Evolutionary conservation across 2,113 vertebrate species (phyloP), one percentile per base, ranked within the genome.

Genomic region (Perca flavescens): DNA sequence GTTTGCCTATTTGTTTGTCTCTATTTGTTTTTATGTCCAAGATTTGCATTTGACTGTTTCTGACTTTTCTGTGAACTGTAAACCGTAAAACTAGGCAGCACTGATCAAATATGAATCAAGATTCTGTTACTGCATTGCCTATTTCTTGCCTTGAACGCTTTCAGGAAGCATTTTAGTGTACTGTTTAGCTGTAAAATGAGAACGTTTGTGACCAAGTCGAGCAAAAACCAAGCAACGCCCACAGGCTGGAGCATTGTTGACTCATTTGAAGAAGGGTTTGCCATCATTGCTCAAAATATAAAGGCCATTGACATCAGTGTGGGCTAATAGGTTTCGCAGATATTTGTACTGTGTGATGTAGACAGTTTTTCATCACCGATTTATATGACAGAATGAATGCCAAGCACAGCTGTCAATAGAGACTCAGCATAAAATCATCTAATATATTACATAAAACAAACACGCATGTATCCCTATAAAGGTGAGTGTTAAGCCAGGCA

Each of bases 401-500:
- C 31, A 79, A 85, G 25, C 54, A 54, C 15, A 15, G 76, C 19
- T 28, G 43, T 73, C 61, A 15, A 57, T 79, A 73, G n/a, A 15
- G n/a, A 15, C 40, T 28, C 40, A 2, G 14, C 25, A 81, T 75
- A 74, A 84, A 79, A 82, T 54, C 66, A 63, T 77, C 78, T 71
- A 75, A 87, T 82, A 53, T 73, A 81, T 77, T 82, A 68, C 40
- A 74, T 11, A 56, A 75, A 66, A 84, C 80, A 85, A 53, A 86
- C 63, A 74, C 54, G 19, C 69, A 84, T 64, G 56, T 54, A 85
- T 77, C 63, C 16, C 57, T 85, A 77, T 91, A 89, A 91, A 84
- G 88, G 77, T 89, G 80, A 89, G 85, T 80, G 87, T 88, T 93
- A 90, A 89, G 88, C 85, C 90, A 86, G 89, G 91, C 93, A 94